Conservation (phyloP, 2,888 invertebrate species). For the Drymonia ruficornis region DNA sequence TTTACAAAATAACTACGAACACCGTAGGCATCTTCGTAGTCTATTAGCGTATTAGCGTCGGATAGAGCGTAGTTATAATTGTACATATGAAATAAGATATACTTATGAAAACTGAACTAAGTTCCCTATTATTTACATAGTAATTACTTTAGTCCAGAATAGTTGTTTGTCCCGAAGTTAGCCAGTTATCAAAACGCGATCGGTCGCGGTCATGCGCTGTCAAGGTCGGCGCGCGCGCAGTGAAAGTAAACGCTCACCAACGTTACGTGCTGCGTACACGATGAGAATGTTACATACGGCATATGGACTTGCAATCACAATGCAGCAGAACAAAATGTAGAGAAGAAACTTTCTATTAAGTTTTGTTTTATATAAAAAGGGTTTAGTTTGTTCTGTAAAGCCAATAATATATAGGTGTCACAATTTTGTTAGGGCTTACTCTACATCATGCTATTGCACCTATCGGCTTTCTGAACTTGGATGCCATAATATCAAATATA, state of each 20-base stretch:
- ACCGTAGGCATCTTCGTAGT: too few species aligned
- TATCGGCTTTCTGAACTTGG: too few species aligned
- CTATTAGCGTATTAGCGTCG: too few species aligned
- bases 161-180: background rate
- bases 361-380: constrained; percentile 15
- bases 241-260: constrained; percentile 49
- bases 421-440: too few species aligned
- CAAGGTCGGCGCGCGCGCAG: constrained; percentile 54
- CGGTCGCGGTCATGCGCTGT: constrained; percentile 50
- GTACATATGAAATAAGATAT: too few species aligned
- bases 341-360: constrained; percentile 29
- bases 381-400: too few species aligned
- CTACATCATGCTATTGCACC: too few species aligned
- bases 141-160: background rate
- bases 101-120: too few species aligned
- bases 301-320: background rate
- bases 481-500: too few species aligned
- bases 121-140: background rate
- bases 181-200: constrained; percentile 31
- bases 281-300: constrained; percentile 7
- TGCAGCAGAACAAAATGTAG: constrained; percentile 14
- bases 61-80: too few species aligned
- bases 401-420: too few species aligned
- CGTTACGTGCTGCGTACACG: constrained; percentile 12
- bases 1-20: too few species aligned